Evolutionary conservation across 1,140 invertebrate genomes (phyloP).

Genomic region (Hermetia illucens): DNA sequence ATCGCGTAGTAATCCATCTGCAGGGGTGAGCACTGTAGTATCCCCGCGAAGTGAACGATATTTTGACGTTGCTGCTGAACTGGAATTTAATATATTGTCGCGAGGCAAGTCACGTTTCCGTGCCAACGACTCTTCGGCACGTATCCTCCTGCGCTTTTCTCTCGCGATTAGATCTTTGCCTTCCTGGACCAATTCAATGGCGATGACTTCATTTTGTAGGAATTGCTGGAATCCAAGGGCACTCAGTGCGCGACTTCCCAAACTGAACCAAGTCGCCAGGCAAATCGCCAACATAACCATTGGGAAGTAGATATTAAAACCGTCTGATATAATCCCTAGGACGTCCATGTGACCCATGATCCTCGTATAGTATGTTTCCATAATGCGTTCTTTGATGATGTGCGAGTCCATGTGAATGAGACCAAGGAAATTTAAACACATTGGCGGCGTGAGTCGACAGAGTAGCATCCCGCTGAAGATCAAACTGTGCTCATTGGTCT

Average conservation of each 20-base stretch:
- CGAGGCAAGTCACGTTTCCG: slow-evolving; percentile 53
- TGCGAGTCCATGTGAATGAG: slow-evolving; percentile 98
- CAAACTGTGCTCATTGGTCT: slow-evolving; percentile 96
- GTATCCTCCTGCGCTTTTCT: slow-evolving; percentile 69
- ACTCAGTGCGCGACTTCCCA: slow-evolving; percentile 79
- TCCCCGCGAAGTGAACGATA: slow-evolving; percentile 22
- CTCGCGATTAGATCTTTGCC: slow-evolving; percentile 78
- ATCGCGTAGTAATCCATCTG: slow-evolving; percentile 27
- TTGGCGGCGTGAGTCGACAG: slow-evolving; percentile 90
- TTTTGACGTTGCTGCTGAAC: slow-evolving; percentile 32
- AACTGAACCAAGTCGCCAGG: slow-evolving; percentile 85
- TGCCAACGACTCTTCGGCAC: slow-evolving; percentile 60
- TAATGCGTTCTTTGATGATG: slow-evolving; percentile 55
- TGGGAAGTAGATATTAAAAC: slow-evolving; percentile 98
- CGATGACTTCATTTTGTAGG: slow-evolving; percentile 84
- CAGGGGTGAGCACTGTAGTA: slow-evolving; percentile 14
- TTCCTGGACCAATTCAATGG: slow-evolving; percentile 84
- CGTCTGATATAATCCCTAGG: slow-evolving; percentile 89
- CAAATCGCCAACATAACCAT: slow-evolving; percentile 91
- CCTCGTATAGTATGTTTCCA: slow-evolving; percentile 39
- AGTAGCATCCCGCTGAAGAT: slow-evolving; percentile 98
- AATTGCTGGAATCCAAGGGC: slow-evolving; percentile 93
- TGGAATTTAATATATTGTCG: no score
- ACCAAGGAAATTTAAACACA: slow-evolving; percentile 96
- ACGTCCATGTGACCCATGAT: slow-evolving; percentile 99